Conservation (phyloP, 2,113 vertebrate genomes). For the Anoura caudifer region DNA sequence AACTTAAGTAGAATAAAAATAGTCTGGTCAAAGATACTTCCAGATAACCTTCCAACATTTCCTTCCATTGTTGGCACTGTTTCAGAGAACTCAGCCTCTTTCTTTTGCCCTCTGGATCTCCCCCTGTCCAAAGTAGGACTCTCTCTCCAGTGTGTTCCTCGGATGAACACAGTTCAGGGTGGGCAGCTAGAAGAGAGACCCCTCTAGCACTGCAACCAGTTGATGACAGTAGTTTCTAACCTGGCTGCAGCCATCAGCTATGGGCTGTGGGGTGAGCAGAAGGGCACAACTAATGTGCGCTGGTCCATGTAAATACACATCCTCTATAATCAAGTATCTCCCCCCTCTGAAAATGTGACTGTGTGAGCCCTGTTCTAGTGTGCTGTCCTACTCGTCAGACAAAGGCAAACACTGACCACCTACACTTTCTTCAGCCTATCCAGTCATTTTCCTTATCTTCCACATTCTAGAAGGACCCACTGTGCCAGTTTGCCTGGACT, state of each 20-base stretch:
- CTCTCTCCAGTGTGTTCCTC: background rate
- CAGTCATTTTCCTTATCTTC: background rate
- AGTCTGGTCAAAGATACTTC: background rate
- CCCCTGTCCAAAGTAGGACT: background rate
- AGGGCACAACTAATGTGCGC: background rate
- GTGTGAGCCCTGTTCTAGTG: background rate
- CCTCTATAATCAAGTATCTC: background rate
- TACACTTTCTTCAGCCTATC: background rate
- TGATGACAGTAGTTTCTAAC: background rate
- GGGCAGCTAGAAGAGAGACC: background rate
- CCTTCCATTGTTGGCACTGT: background rate
- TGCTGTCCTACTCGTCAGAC: background rate
- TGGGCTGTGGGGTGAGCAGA: background rate
- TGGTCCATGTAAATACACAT: background rate
- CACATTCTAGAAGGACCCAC: background rate
- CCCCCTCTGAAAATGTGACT: background rate
- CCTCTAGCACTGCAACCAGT: background rate
- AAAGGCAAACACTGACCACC: background rate
- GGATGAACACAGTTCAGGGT: background rate
- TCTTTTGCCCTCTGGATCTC: background rate
- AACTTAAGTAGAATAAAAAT: slow-evolving; percentile 53
- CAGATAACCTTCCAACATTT: background rate
- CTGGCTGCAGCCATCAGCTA: background rate
- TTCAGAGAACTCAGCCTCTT: background rate
- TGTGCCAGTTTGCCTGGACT: background rate